Conservation (phyloP, 2,113 vertebrate genomes). For the Crotalus horridus region DNA sequence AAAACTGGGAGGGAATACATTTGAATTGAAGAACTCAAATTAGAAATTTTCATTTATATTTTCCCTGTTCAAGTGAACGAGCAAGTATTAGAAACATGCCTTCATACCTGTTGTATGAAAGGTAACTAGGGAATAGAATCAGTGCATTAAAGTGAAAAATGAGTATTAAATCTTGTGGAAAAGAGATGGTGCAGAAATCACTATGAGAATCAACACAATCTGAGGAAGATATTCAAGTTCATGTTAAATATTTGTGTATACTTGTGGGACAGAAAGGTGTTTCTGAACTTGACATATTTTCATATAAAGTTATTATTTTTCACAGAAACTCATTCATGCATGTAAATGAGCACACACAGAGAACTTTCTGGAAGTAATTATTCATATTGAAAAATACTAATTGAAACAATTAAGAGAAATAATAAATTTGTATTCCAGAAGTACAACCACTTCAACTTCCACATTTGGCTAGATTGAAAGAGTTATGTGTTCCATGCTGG, state of each 20-base stretch:
- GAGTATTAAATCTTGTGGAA: conserved; percentile 69
- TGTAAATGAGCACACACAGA: background rate
- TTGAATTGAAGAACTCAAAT: conserved; percentile 63
- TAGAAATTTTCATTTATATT: conserved; percentile 64
- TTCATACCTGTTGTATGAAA: conserved; percentile 58
- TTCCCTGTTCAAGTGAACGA: conserved; percentile 59
- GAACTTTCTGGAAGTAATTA: background rate
- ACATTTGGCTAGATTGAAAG: conserved; percentile 20
- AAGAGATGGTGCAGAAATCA: conserved; percentile 77
- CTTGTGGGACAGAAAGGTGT: conserved; percentile 47
- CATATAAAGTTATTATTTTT: background rate
- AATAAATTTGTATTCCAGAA: background rate
- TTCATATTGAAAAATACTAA: conserved; percentile 39
- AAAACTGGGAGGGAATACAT: conserved; percentile 55
- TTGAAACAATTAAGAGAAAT: conserved; percentile 41
- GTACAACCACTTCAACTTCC: conserved; percentile 21
- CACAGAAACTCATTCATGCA: too few species aligned
- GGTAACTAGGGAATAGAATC: conserved; percentile 71
- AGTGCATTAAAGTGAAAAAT: conserved; percentile 65
- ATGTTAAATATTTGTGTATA: conserved; percentile 66
- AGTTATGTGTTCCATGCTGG: background rate
- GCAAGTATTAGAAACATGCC: conserved; percentile 64
- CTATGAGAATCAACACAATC: conserved; percentile 61
- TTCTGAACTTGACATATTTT: conserved; percentile 52
- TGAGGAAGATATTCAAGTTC: conserved; percentile 67